Base-by-base conservation (phyloP, 1,140 invertebrate species). In the Amphibalanus amphitrite region DNA sequence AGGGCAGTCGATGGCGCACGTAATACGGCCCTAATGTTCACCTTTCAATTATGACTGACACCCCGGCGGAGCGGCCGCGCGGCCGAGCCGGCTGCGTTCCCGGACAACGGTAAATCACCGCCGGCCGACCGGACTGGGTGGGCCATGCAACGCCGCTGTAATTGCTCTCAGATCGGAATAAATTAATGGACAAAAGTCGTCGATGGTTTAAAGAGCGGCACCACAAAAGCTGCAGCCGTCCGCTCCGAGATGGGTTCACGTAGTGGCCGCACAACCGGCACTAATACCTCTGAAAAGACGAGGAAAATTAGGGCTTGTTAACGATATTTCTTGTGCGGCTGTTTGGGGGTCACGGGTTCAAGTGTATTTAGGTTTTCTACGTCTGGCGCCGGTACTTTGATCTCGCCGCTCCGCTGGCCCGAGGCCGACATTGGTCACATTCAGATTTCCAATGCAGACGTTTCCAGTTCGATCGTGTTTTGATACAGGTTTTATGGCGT, bases 271-370 rank as follows among this genome's bases (percentile, higher is more conserved):
- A 38, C 4, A 38, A 4, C 15, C 33, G 15, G 33, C 33, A 59
- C 17, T 23, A 23, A 23, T 23, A 20, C 47, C 17, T 8, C 10
- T 59, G 47, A 23, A 59, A 59, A 59, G 47, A 23, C 47, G 47
- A 59, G 47, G 47, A 59, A 59, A 59, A 59, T 59, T 59, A 59
- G 47, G 47, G 47, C 47, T 59, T 59, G 47, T 59, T 59, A 59
- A 59, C 47, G 47, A 59, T 59, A 59, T 59, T 59, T 59, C 47
- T 59, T 59, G 47, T 59, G 10, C 47, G 47, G 20, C 47, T 23
- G 20, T 13, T 20, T 23, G 10, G 6, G 47, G 47, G 47, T 59
- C 47, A 20, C 13, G 47, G 47, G 10, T n/a, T 59, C 47, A 59
- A 59, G 47, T 59, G 47, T 59, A 59, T 59, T 59, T 59, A 23